A percentile compares a stretch with the other conserved stretches of the same genome.
These are phyloP conservation scores for Spilarctia lutea DNA, from an alignment of 2,888 invertebrate species.

Conservation along the genomic window DNA sequence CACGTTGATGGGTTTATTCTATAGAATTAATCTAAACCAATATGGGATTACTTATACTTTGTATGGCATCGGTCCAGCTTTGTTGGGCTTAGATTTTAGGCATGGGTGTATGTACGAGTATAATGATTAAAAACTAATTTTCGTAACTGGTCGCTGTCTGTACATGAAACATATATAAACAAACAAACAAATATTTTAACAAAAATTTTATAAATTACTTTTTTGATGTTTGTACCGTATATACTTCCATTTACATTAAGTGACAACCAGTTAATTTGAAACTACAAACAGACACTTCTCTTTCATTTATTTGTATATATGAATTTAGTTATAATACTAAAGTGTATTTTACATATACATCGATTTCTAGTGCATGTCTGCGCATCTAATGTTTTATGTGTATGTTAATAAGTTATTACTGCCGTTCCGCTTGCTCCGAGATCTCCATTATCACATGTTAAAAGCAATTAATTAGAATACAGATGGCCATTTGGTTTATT, in stretches of 20 bases:
- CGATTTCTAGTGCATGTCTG: background rate
- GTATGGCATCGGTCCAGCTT: constrained; percentile 7
- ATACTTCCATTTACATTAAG: no score
- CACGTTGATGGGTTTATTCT: background rate
- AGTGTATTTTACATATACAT: background rate
- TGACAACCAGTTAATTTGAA: no score
- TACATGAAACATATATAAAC: no score
- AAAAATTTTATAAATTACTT: no score
- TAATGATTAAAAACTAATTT: no score
- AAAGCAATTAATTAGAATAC: constrained; percentile 6
- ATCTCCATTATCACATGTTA: constrained; percentile 6
- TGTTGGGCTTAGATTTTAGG: background rate
- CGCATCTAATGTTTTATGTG: background rate
- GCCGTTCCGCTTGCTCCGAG: constrained; percentile 1
- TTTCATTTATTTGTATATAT: background rate
- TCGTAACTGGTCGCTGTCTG: no score
- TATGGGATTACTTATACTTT: constrained; percentile 2
- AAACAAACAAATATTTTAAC: no score
- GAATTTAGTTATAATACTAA: background rate
- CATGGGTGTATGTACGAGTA: constrained; percentile 4
- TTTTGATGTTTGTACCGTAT: no score
- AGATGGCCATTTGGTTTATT: background rate
- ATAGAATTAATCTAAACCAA: constrained; percentile 6
- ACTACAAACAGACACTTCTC: background rate
- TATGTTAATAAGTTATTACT: background rate